Conservation (phyloP, 2,797 vertebrate species). For the Alfaro cultratus region DNA sequence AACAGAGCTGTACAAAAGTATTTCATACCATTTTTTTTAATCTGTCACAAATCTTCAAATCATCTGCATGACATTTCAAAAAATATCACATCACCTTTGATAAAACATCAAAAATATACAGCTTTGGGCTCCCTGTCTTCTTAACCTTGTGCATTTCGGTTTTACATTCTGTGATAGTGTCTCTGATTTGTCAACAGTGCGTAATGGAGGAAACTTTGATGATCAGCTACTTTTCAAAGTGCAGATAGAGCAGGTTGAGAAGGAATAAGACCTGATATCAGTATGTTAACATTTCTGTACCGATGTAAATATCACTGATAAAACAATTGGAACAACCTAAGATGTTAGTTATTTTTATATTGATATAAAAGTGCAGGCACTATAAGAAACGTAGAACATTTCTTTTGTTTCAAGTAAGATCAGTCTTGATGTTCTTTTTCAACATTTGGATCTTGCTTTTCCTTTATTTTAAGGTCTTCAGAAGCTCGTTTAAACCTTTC, state of each 20-base stretch:
- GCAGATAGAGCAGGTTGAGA: constrained; percentile 79
- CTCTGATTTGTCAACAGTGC: constrained; percentile 74
- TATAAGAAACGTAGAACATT: constrained; percentile 73
- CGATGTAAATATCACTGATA: constrained; percentile 68
- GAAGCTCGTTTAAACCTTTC: constrained; percentile 84
- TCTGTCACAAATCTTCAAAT: constrained; percentile 69
- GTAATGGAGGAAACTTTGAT: constrained; percentile 56
- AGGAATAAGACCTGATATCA: constrained; percentile 69
- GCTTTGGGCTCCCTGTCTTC: constrained; percentile 68
- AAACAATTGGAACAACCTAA: constrained; percentile 56
- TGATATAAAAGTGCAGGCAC: constrained; percentile 82
- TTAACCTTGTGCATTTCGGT: constrained; percentile 72
- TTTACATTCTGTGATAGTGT: constrained; percentile 74
- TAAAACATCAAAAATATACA: constrained; percentile 78
- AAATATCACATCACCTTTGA: constrained; percentile 75
- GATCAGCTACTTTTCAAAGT: constrained; percentile 80
- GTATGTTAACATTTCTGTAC: constrained; percentile 55
- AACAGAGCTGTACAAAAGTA: constrained; percentile 78
- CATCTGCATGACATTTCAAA: constrained; percentile 65
- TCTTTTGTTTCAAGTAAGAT: constrained; percentile 75
- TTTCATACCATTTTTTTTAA: constrained; percentile 69
- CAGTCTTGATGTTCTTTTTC: constrained; percentile 56
- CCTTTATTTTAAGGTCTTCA: constrained; percentile 71
- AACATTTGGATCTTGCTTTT: constrained; percentile 39
- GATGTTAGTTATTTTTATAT: constrained; percentile 50